phyloP scores from a whole-genome alignment of 2,888 invertebrate genomes.

The Stomorhina lunata region DNA sequence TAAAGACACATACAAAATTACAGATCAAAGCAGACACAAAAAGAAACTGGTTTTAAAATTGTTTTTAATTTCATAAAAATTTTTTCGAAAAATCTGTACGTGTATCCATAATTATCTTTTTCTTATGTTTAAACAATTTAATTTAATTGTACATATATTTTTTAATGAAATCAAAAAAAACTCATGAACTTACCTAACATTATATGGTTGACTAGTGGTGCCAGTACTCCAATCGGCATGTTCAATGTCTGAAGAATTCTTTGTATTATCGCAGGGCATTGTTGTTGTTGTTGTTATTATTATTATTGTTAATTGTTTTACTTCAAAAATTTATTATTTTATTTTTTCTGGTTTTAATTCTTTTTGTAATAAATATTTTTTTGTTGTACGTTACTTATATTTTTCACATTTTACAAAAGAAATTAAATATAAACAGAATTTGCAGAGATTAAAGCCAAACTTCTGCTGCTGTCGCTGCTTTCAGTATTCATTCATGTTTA shows the following conservation, averaged over 20 bases:
- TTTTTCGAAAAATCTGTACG: background rate
- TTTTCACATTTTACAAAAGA: conserved; percentile 1
- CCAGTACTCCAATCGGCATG: conserved; percentile 84
- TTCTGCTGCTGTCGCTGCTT: background rate
- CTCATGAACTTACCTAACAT: conserved; percentile 78
- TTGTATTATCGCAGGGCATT: conserved; percentile 86
- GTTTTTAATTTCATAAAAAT: background rate
- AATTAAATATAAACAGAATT: conserved; percentile 1
- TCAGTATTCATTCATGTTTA: conserved; percentile 23
- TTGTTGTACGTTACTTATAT: background rate
- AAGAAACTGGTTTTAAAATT: background rate
- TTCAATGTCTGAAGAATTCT: conserved; percentile 85
- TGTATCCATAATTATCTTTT: no score
- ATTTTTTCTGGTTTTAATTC: background rate
- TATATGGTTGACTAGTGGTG: conserved; percentile 78
- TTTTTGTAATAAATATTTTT: background rate
- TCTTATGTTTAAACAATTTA: background rate
- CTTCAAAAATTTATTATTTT: conserved; percentile 6
- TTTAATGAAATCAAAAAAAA: background rate
- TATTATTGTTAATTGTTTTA: conserved; percentile 5
- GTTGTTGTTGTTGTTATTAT: conserved; percentile 52
- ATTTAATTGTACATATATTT: background rate
- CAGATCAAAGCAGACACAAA: background rate
- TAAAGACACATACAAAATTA: no score
- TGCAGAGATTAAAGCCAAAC: background rate